Evolutionary conservation across 2,888 invertebrate species (phyloP).

Genomic region (Volucella inflata): DNA sequence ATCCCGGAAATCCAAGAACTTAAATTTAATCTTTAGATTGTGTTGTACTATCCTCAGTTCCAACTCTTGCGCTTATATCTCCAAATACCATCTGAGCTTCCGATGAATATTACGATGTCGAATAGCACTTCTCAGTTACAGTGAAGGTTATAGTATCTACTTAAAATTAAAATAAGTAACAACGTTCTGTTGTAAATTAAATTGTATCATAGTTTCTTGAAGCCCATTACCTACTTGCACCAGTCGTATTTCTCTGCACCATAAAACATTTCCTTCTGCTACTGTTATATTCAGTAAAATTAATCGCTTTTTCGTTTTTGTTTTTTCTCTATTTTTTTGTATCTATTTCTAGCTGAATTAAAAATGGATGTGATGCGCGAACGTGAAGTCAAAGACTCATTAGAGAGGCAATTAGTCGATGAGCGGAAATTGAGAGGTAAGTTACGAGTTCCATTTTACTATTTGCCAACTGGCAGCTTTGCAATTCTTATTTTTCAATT

Average conservation of each 20-base stretch:
- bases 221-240: neutral
- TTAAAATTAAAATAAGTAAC: too few relatives aligned
- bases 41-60: too few relatives aligned
- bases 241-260: neutral
- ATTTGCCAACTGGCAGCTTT: conserved; percentile 11
- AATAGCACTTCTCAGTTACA: too few relatives aligned
- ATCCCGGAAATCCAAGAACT: too few relatives aligned
- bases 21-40: too few relatives aligned
- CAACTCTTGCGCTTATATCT: too few relatives aligned
- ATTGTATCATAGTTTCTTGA: too few relatives aligned
- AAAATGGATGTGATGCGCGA: conserved; percentile 98
- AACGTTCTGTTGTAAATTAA: too few relatives aligned
- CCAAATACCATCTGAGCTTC: too few relatives aligned
- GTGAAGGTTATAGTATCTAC: too few relatives aligned
- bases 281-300: neutral
- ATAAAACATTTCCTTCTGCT: neutral
- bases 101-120: too few relatives aligned
- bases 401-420: conserved; percentile 96
- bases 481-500: conserved; percentile 15
- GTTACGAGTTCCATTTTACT: conserved; percentile 81
- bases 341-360: conserved; percentile 89
- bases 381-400: conserved; percentile 95
- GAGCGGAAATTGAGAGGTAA: conserved; percentile 98
- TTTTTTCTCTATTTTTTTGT: conserved; percentile 30
- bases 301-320: conserved; percentile 31